phyloP scores from a whole-genome alignment of 2,888 invertebrate genomes.

The Sinhomidia bicolor region DNA sequence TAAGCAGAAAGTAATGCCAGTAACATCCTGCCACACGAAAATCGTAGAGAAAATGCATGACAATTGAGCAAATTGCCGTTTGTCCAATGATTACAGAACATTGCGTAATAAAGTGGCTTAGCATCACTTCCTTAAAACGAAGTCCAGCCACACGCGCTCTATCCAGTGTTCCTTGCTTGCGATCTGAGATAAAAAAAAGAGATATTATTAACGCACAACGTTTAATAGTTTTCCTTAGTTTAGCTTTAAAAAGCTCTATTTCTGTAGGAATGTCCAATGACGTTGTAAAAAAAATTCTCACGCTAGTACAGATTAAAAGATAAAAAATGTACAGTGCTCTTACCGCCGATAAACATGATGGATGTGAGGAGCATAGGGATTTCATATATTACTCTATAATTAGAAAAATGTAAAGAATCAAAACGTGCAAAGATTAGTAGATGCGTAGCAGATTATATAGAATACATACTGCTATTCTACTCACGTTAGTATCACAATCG shows the following conservation, averaged over 20 bases:
- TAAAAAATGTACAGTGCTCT: not conserved
- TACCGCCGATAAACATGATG: slow-evolving; percentile 58
- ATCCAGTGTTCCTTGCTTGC: slow-evolving; percentile 64
- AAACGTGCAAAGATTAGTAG: no score
- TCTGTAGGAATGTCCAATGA: not conserved
- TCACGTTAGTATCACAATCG: slow-evolving; percentile 56
- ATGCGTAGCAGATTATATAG: no score
- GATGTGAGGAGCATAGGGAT: slow-evolving; percentile 62
- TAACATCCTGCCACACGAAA: slow-evolving; percentile 37
- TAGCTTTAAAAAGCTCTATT: not conserved
- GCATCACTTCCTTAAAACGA: slow-evolving; percentile 54
- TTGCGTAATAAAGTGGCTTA: slow-evolving; percentile 48
- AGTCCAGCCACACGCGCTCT: slow-evolving; percentile 62
- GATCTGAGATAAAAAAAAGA: slow-evolving; percentile 31
- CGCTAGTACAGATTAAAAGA: no score
- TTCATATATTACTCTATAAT: slow-evolving; percentile 55
- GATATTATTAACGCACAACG: not conserved
- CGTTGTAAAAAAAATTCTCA: not conserved
- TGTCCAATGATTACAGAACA: slow-evolving; percentile 58
- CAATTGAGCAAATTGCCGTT: slow-evolving; percentile 24
- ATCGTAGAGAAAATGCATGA: slow-evolving; percentile 24
- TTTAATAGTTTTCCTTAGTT: no score
- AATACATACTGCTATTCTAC: not conserved
- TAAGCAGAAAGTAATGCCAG: slow-evolving; percentile 37
- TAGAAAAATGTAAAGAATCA: no score